A percentile compares a stretch with the other conserved stretches of the same genome.
Evolutionary conservation across 92 coral and sea anemone genomes (phyloP).

Genomic region (Heteractis magnifica): DNA sequence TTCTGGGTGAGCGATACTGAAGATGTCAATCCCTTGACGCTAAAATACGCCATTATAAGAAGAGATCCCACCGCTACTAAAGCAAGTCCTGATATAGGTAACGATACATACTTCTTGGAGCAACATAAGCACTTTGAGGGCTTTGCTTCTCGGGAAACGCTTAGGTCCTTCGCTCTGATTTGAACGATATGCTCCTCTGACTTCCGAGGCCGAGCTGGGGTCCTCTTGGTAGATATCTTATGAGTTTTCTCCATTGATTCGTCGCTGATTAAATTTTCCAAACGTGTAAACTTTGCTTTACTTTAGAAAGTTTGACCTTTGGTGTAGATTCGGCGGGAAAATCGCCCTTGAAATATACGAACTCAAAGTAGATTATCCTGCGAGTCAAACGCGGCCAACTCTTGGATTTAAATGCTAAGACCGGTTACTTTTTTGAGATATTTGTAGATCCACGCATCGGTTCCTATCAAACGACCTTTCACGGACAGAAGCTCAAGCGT

Average conservation of each 20-base stretch:
- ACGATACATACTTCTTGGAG: constrained; percentile 56
- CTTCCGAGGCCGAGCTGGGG: constrained; percentile 10
- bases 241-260: constrained; percentile 20
- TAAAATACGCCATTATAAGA: constrained; percentile 70
- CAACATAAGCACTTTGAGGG: constrained; percentile 56
- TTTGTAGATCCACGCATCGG: not conserved
- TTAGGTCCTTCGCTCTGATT: constrained; percentile 22
- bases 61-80: constrained; percentile 71
- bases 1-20: constrained; percentile 65
- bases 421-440: not conserved
- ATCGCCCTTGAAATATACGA: not conserved
- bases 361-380: not conserved
- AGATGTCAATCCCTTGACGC: constrained; percentile 60
- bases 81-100: constrained; percentile 65
- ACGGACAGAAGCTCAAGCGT: not conserved
- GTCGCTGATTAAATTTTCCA: not conserved
- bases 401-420: not conserved
- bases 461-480: not conserved
- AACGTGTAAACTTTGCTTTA: constrained; percentile 7
- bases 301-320: constrained; percentile 11
- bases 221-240: constrained; percentile 18
- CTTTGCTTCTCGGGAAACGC: constrained; percentile 20
- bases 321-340: constrained; percentile 8
- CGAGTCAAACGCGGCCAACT: not conserved
- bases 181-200: constrained; percentile 39